Base-by-base conservation (phyloP, 92 coral and sea anemone species). In the Plumapathes pennacea region DNA sequence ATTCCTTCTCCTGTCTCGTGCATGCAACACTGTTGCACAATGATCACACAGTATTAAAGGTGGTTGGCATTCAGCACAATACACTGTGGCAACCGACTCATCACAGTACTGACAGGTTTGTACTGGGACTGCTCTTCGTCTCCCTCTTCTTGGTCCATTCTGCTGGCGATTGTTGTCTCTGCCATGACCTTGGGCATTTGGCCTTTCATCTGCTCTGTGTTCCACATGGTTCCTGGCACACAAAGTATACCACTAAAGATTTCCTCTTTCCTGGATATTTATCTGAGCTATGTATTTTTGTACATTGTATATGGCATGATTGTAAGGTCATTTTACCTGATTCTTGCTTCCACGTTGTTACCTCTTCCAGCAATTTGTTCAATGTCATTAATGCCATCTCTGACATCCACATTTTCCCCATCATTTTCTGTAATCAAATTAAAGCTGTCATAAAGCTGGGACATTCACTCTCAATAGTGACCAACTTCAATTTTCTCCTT, bases 41-140 rank as follows among this genome's bases (percentile, higher is more conserved):
- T 41, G 46, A 31, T 80, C 77, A 47, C 87, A 80, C 37, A 80
- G 72, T 29, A 77, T 59, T 39, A 80, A 15, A 5, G 87, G 76
- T 31, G 86, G 86, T 29, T 50, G 77, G 50, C 87, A 80, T 14
- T 80, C 87, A 8, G 66, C 53, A 52, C 87, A 80, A 64, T 64
- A 80, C 27, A 32, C 55, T 30, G 54, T 46, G 30, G 81, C 87
- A 37, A 34, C 45, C 37, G 71, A 71, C 42, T 41, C 81, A 26
- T 80, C 87, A 51, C 87, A 80, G 55, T 80, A 81, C 20, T 73
- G 76, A 39, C 87, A 80, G 32, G 66, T 80, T 28, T 66, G 55
- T 25, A 25, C 50, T 54, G 57, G 57, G 24, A 71, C 60, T 31
- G 59, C 63, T 27, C 62, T 72, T 21, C 75, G 60, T 2, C 71